A percentile compares a stretch with the other conserved stretches of the same genome.
Evolutionary conservation across 2,888 invertebrate species (phyloP).

Genomic region (Imbricaverruca yamaguchii): DNA sequence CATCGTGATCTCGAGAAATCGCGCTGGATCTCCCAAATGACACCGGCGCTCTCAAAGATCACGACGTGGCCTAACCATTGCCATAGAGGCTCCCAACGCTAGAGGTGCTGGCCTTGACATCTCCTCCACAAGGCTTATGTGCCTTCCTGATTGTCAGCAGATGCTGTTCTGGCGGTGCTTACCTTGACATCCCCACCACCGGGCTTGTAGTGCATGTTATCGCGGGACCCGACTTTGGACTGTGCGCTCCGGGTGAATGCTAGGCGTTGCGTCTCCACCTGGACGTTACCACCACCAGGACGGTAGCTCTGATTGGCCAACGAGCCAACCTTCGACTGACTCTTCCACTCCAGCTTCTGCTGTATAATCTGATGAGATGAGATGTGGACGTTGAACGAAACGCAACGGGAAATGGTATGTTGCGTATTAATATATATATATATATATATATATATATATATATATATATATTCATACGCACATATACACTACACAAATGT

Average conservation of each 20-base stretch:
- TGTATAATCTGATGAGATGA: constrained; percentile 60
- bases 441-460: not conserved
- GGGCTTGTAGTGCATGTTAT: constrained; percentile 77
- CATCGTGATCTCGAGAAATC: too few species aligned
- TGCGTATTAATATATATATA: not conserved
- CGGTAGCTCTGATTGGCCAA: constrained; percentile 82
- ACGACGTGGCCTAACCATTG: too few species aligned
- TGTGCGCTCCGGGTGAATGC: constrained; percentile 90
- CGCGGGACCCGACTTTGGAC: constrained; percentile 86
- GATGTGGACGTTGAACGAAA: too few species aligned
- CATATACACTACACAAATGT: not conserved
- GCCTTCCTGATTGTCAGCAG: too few species aligned
- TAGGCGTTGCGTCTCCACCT: constrained; percentile 73
- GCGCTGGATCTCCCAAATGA: too few species aligned
- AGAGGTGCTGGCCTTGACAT: too few species aligned
- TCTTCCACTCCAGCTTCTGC: constrained; percentile 85
- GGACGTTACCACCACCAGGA: constrained; percentile 92
- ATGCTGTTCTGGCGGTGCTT: constrained; percentile 35
- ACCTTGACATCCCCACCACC: constrained; percentile 85
- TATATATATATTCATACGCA: not conserved
- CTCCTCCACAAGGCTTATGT: too few species aligned
- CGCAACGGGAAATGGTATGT: not conserved
- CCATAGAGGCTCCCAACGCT: too few species aligned
- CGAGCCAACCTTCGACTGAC: constrained; percentile 86
- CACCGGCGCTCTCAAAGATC: too few species aligned